phyloP scores from a whole-genome alignment of 2,888 invertebrate genomes.

The Tipula helvola region DNA sequence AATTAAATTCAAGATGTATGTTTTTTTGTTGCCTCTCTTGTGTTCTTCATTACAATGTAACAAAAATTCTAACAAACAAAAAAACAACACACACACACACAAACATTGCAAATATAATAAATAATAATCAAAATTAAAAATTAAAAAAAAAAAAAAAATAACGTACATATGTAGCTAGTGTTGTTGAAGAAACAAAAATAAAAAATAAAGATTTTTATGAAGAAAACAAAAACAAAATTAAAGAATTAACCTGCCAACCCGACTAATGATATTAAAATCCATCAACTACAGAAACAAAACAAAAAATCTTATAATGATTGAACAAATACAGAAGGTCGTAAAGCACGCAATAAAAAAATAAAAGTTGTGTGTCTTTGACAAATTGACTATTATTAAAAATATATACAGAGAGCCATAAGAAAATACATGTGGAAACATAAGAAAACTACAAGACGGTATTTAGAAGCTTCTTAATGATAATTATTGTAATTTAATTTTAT shows the following conservation, averaged over 20 bases:
- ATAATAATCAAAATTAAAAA: background rate
- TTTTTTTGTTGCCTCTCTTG: background rate
- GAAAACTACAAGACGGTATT: background rate
- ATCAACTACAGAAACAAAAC: background rate
- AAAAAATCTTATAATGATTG: conserved; percentile 6
- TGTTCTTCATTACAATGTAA: background rate
- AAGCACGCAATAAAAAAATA: conserved; percentile 10
- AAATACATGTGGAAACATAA: background rate
- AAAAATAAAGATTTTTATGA: background rate
- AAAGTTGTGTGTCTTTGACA: conserved; percentile 6
- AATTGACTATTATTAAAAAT: conserved; percentile 4
- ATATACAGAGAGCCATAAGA: background rate
- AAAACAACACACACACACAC: background rate
- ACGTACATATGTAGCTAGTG: background rate
- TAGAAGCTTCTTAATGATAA: conserved; percentile 7
- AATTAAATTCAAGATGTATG: background rate
- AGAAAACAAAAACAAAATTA: conserved; percentile 4
- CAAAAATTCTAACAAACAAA: background rate
- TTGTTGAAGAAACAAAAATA: background rate
- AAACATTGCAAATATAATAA: background rate
- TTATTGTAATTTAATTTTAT: conserved; percentile 9
- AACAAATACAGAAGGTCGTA: conserved; percentile 10
- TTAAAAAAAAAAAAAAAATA: background rate
- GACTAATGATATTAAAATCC: conserved; percentile 4
- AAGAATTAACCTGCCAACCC: background rate